Evolutionary conservation across 64 coral and sea anemone genomes (phyloP).

Genomic region (Cladopsammia gracilis): DNA sequence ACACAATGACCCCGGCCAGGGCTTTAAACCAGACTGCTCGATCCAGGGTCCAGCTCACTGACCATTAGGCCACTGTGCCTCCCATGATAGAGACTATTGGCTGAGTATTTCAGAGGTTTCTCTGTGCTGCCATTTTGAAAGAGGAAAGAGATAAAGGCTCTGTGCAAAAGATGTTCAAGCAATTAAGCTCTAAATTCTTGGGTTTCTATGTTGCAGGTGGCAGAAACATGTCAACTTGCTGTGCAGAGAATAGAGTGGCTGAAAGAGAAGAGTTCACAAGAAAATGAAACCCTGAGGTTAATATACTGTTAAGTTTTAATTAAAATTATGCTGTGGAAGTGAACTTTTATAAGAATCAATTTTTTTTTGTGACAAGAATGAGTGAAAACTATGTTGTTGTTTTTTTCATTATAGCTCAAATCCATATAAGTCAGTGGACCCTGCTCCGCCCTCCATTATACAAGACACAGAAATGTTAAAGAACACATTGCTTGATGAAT

Average conservation of each 20-base stretch:
- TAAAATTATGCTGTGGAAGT: background rate
- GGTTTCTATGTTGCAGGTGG: slow-evolving; percentile 57
- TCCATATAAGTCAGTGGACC: slow-evolving; percentile 96
- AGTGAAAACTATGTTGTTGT: background rate
- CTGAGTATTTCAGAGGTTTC: no score
- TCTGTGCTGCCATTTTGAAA: no score
- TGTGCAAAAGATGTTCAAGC: no score
- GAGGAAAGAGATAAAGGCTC: no score
- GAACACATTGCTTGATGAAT: slow-evolving; percentile 79
- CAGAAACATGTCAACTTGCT: slow-evolving; percentile 96
- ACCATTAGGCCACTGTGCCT: no score
- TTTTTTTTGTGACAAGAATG: no score
- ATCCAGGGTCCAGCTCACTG: no score
- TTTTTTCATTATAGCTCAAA: slow-evolving; percentile 65
- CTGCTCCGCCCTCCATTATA: slow-evolving; percentile 83
- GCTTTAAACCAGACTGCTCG: no score
- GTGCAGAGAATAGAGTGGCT: slow-evolving; percentile 97
- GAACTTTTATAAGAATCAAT: background rate
- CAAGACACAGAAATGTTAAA: slow-evolving; percentile 63
- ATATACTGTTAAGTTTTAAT: background rate
- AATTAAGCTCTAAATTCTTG: no score
- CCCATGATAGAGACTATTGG: no score
- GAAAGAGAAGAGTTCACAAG: slow-evolving; percentile 49
- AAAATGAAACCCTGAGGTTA: slow-evolving; percentile 85
- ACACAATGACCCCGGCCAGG: no score